These are phyloP conservation scores for Tapera naevia DNA, from an alignment of 2,797 vertebrate species.

Conservation along the genomic window DNA sequence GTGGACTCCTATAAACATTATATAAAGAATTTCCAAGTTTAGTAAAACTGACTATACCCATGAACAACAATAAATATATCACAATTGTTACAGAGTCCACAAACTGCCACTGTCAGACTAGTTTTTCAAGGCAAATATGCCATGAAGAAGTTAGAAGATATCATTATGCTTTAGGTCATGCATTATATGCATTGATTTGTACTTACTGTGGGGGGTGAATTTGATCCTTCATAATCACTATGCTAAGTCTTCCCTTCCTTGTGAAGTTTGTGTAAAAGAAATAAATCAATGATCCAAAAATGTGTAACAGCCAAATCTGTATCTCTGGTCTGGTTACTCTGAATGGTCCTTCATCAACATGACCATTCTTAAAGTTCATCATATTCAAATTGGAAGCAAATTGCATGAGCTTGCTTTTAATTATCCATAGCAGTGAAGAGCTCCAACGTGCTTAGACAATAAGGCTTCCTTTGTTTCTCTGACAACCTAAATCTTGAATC, in stretches of 20 bases:
- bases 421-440: too few relatives aligned
- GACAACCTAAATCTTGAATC: not conserved
- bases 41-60: not conserved
- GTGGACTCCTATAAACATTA: not conserved
- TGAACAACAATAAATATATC: not conserved
- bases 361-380: fast-evolving
- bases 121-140: not conserved
- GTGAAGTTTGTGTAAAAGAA: not conserved
- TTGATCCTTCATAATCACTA: not conserved
- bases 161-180: not conserved
- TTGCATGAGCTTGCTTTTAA: not conserved
- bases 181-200: not conserved
- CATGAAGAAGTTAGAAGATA: not conserved
- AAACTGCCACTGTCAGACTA: not conserved
- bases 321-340: not conserved
- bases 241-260: not conserved
- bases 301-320: not conserved
- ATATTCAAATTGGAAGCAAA: not conserved
- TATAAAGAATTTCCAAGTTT: not conserved
- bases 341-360: not conserved
- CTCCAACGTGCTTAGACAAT: not conserved
- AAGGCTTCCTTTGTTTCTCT: not conserved
- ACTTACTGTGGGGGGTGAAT: not conserved
- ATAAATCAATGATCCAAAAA: not conserved
- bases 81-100: not conserved